Evolutionary conservation across 2,113 vertebrate species (phyloP).

Genomic region (Chrysochloris asiatica): DNA sequence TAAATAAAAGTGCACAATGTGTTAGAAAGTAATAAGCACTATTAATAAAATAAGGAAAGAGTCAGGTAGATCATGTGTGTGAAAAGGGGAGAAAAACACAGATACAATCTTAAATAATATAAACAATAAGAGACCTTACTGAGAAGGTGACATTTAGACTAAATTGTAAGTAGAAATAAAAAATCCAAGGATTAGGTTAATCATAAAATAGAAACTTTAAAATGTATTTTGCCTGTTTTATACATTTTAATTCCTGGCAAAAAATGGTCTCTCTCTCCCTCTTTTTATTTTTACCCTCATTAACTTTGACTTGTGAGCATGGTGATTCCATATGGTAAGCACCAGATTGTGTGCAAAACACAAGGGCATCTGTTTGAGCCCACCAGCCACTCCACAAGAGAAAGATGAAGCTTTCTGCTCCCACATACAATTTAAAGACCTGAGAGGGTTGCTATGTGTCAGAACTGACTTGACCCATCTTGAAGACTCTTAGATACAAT

Average conservation of each 20-base stretch:
- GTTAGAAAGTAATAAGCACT: neutral
- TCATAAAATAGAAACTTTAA: neutral
- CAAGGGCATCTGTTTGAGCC: no score
- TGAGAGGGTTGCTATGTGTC: no score
- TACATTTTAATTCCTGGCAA: neutral
- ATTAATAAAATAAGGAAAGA: neutral
- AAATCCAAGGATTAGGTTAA: neutral
- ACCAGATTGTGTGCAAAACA: no score
- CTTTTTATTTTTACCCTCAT: no score
- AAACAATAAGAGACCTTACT: neutral
- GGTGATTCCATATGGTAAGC: no score
- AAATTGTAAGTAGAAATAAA: neutral
- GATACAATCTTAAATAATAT: neutral
- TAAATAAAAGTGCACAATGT: neutral
- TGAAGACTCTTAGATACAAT: no score
- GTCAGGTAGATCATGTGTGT: accelerated
- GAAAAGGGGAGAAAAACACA: neutral
- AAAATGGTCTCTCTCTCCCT: neutral
- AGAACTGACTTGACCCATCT: no score
- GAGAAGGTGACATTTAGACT: neutral
- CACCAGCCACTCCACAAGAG: no score
- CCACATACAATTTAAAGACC: no score
- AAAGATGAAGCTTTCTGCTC: no score
- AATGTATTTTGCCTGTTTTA: neutral
- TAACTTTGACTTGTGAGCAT: no score